Evolutionary conservation across 2,113 vertebrate species (phyloP).

Genomic region (Poicephalus meyeri): DNA sequence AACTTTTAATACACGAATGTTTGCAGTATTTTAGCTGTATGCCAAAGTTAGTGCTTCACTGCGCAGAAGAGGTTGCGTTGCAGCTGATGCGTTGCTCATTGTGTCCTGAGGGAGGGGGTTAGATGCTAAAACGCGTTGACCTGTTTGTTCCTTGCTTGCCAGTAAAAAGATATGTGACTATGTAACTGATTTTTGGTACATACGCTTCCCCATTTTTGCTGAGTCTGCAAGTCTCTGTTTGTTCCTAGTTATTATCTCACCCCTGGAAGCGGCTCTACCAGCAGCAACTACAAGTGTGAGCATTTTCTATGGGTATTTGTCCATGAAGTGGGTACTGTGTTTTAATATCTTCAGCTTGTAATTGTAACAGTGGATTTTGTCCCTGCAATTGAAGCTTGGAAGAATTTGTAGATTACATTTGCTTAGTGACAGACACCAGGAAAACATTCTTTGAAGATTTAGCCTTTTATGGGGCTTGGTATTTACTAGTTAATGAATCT

Average conservation of each 20-base stretch:
- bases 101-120: neutral
- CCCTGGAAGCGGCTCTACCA: constrained; percentile 5
- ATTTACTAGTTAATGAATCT: neutral
- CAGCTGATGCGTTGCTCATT: neutral
- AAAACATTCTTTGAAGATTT: neutral
- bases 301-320: constrained; percentile 35
- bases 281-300: neutral
- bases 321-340: neutral
- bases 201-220: constrained; percentile 42
- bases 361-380: constrained; percentile 2
- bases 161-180: neutral
- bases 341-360: neutral
- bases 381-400: neutral
- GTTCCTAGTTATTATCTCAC: neutral
- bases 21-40: constrained; percentile 4
- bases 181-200: neutral
- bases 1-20: constrained; percentile 32
- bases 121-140: neutral
- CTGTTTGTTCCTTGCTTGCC: constrained; percentile 5
- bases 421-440: neutral
- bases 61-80: neutral
- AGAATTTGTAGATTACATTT: neutral
- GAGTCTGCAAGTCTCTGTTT: neutral
- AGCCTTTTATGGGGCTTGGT: neutral
- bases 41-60: neutral